Base-by-base conservation (phyloP, 2,888 invertebrate species). In the Aphodius granarius region DNA sequence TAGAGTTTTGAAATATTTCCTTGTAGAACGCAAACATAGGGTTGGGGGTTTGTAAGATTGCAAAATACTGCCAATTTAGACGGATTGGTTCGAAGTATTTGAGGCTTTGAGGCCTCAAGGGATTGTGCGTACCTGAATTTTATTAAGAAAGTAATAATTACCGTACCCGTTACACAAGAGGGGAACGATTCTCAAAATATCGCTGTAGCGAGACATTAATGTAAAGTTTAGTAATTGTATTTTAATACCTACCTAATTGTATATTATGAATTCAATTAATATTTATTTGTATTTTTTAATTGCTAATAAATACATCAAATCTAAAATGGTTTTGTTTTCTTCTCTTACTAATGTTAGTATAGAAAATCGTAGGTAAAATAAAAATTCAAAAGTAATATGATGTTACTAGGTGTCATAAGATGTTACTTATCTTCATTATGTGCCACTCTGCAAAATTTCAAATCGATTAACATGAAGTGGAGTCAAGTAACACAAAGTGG, bases 221-320 rank as follows among this genome's bases (percentile, higher is more conserved):
- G 66, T 73, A 22, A 43, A 18, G 66, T 43, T 3, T 21, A 71
- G 63, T 63, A 63, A 73, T 66, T 21, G 73, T 76, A 68, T 71
- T 71, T 22, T 73, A 76, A 65, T 73, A 64, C 73, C 70, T 71
- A 71, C 65, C 71, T 73, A 70, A 66, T 76, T 66, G 43, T 43
- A 43, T 43, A 43, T 43, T 43, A 43, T 43, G 43, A 43, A 43
- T 43, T 43, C 43, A 9, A 43, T 43, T 73, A 73, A 77, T 77
- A 77, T 77, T 77, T 77, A 77, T 77, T 77, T 77, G 74, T 77
- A 77, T 75, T 77, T 77, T 77, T 74, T 77, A 77, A 77, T 77
- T 72, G 68, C 74, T 77, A 75, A 77, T 75, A 75, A 75, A 77
- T 43, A 43, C 43, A 43, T 43, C 43, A 43, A 9, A 43, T 43